Evolutionary conservation across 1,140 invertebrate species (phyloP).

Genomic region (Drosophila tropicalis): DNA sequence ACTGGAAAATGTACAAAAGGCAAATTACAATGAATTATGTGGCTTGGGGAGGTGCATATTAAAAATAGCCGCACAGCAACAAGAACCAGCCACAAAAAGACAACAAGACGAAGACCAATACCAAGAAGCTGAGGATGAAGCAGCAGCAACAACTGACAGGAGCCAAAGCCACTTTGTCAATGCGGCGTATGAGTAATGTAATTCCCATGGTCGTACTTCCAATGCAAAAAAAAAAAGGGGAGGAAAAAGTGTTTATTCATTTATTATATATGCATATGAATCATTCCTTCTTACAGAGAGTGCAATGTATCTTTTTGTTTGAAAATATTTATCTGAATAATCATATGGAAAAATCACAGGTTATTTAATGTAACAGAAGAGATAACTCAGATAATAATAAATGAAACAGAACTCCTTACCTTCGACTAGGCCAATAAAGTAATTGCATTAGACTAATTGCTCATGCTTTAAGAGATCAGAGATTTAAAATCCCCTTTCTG

Average conservation of each 20-base stretch:
- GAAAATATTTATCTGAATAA: not conserved
- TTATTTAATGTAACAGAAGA: not conserved
- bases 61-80: slow-evolving; percentile 63
- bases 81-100: slow-evolving; percentile 11
- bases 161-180: slow-evolving; percentile 30
- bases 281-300: not conserved
- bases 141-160: slow-evolving; percentile 6
- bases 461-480: too few relatives aligned
- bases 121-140: not conserved
- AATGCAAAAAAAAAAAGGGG: not conserved
- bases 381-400: not conserved
- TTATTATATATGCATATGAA: not conserved
- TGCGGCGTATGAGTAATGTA: slow-evolving; percentile 70
- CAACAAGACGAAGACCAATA: slow-evolving; percentile 12
- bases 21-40: slow-evolving; percentile 80
- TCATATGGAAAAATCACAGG: not conserved
- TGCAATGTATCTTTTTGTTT: not conserved
- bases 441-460: too few relatives aligned
- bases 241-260: not conserved
- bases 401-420: too few relatives aligned
- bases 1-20: slow-evolving; percentile 62
- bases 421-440: too few relatives aligned
- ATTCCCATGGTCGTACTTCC: slow-evolving; percentile 5
- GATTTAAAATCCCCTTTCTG: not conserved
- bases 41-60: slow-evolving; percentile 59